A percentile compares a stretch with the other conserved stretches of the same genome.
phyloP scores from a whole-genome alignment of 64 coral and sea anemone genomes.

The Trachythela sp. region DNA sequence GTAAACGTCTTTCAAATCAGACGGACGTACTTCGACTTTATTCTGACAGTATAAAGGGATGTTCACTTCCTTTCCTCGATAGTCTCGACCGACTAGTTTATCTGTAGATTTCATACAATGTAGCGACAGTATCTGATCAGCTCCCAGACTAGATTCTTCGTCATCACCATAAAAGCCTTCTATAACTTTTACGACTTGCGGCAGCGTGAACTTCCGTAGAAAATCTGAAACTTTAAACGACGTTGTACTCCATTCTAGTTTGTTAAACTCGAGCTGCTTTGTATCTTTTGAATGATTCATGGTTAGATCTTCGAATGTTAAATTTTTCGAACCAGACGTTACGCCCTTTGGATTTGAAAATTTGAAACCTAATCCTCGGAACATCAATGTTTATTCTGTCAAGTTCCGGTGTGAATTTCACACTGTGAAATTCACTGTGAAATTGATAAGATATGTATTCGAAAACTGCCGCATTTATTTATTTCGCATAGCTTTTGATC shows the following conservation, averaged over 20 bases:
- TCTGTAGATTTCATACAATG: slow-evolving; percentile 28
- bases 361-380: no score
- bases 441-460: no score
- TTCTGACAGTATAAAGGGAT: slow-evolving; percentile 39
- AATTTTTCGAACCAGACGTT: no score
- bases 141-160: slow-evolving; percentile 11
- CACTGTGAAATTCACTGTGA: no score
- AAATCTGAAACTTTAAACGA: neutral
- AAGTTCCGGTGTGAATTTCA: no score
- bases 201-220: slow-evolving; percentile 1
- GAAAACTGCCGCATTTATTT: no score
- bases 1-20: neutral
- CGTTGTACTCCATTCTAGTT: neutral
- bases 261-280: neutral
- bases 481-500: no score
- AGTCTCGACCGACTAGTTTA: slow-evolving; percentile 29
- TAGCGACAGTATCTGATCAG: slow-evolving; percentile 37
- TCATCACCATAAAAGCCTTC: slow-evolving; percentile 41
- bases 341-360: no score
- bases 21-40: slow-evolving; percentile 53
- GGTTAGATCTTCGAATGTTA: neutral
- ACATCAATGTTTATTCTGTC: no score
- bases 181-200: slow-evolving; percentile 26
- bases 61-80: slow-evolving; percentile 21
- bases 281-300: neutral